Evolutionary conservation across 2,888 invertebrate species (phyloP).

Genomic region (Strigamia crassipes): DNA sequence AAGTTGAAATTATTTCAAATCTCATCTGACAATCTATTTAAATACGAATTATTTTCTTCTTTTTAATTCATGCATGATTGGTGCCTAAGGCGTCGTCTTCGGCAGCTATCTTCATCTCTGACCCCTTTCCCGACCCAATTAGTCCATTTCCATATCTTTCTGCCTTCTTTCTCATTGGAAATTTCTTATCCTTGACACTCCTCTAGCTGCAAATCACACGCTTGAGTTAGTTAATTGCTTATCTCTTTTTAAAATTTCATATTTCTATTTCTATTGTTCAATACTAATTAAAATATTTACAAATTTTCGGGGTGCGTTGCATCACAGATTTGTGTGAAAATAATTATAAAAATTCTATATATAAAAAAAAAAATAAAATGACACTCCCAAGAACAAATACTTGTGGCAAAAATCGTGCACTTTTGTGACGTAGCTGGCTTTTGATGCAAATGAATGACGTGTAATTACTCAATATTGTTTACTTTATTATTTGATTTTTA

Average conservation of each 20-base stretch:
- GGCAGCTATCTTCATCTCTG: not conserved
- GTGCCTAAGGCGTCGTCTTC: slow-evolving; percentile 1
- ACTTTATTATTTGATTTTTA: not conserved
- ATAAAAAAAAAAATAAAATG: not conserved
- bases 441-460: not conserved
- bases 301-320: slow-evolving; percentile 1
- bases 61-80: not conserved
- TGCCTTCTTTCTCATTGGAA: not conserved
- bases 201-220: slow-evolving; percentile 3
- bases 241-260: not conserved
- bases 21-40: slow-evolving; percentile 3
- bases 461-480: not conserved
- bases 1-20: not conserved
- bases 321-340: not conserved
- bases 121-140: not conserved
- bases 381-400: not conserved
- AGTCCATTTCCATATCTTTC: not conserved
- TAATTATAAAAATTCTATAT: too few species aligned
- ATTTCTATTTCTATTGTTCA: slow-evolving; percentile 1
- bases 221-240: not conserved
- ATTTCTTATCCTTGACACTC: not conserved
- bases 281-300: not conserved
- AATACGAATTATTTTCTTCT: slow-evolving; percentile 10
- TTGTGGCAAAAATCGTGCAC: slow-evolving; percentile 10
- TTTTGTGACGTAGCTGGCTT: slow-evolving; percentile 10